Evolutionary conservation across 2,888 invertebrate genomes (phyloP), one percentile per base, ranked within the genome.

Genomic region (Nymphalis urticae): DNA sequence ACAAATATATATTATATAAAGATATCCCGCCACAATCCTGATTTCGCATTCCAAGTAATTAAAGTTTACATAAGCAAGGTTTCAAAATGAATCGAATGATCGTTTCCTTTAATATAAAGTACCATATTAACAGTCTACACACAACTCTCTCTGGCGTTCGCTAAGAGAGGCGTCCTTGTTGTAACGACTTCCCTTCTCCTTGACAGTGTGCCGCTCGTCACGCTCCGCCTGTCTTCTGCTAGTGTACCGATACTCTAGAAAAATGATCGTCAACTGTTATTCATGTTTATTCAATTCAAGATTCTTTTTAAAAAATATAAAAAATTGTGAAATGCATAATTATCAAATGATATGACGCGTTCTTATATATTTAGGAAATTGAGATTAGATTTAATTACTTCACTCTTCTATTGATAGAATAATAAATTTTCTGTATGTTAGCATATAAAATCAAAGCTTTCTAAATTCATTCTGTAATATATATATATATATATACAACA

Each of bases 121-220:
- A 51, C 50, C 59, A 58, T 62, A 68, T 27, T 58, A 24, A 50
- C 56, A 68, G 61, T 68, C 62, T 80, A 80, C 79, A 95, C 95
- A 82, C 95, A 95, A 85, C 95, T 95, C 82, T 95, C 95, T 77
- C 95, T 93, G 1, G 92, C 85, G 82, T 94, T 95, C 36, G 95
- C 95, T 84, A 95, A 93, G n/a, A 95, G 90, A 0, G 95, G 95
- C 59, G 95, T 95, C 81, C 95, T 89, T 48, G 95, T 95, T 1
- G 95, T 95, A 68, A 95, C 95, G 19, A 95, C 94, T 84, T 95
- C 95, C 78, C 95, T 91, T 73, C 94, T 82, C 51, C 91, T 82
- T 4, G 91, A 87, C 53, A 90, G 76, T 17, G 90, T 92, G 0
- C 90, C 92, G 72, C 91, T 90, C 21, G 90, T 88, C 48, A 91